Evolutionary conservation across 2,113 vertebrate species (phyloP), one percentile per base, ranked within the genome.

Genomic region (Thalassarche chlororhynchos): DNA sequence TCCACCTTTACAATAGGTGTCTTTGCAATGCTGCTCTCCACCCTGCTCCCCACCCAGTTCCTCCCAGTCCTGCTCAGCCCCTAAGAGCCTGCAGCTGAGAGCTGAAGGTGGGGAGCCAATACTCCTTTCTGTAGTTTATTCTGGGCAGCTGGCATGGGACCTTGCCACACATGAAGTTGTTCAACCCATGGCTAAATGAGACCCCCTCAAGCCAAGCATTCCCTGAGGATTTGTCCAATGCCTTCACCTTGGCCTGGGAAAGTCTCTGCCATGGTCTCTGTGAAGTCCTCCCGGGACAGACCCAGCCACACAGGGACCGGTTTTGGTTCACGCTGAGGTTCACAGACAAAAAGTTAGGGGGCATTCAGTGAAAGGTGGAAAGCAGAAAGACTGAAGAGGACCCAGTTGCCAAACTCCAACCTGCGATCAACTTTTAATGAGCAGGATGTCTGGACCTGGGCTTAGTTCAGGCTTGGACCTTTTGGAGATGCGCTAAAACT

Each of bases 221-320:
- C 32, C 40, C 12, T 25, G 24, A 20, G 57, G 38, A 25, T 69
- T 77, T 3, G 0, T 12, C 21, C n/a, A 20, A 1, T 0, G 7
- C 13, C 31, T 58, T 57, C 83, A 49, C 42, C 38, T 9, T 4
- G 28, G 13, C 4, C 54, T 75, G 42, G 28, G 28, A 29, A 49
- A 51, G 23, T 38, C 54, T 60, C 76, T 14, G 23, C 21, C 12
- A 7, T 18, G 38, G 42, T 47, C 12, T 75, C 78, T 18, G 11
- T 3, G 51, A 46, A 70, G 55, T 9, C 23, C 26, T 40, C 51
- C 10, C 0, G 5, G 70, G 14, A 26, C 52, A 51, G 46, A 44
- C 38, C 15, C 54, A 12, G 17, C 32, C 70, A 12, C 19, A 2
- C 17, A 7, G n/a, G 34, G 20, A 6, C 6, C 3, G 28, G 28